Conservation (phyloP, 2,888 invertebrate species). For the Epinotia bilunana region DNA sequence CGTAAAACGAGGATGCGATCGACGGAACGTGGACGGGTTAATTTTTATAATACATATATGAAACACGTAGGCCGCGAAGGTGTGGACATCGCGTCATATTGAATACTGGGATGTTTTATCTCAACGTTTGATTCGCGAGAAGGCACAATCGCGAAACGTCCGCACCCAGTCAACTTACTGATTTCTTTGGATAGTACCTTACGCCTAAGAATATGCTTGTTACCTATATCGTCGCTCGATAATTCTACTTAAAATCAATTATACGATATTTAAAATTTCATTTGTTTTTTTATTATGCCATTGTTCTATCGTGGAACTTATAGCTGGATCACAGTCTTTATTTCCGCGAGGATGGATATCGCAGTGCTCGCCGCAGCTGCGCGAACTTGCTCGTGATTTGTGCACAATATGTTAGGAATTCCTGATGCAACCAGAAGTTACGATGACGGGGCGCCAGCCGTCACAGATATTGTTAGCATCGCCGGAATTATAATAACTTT, state of each 20-base stretch:
- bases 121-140: too few species aligned
- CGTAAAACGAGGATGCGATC: background rate
- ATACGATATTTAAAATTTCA: background rate
- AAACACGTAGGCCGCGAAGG: background rate
- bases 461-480: background rate
- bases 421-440: constrained; percentile 20
- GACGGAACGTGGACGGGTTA: background rate
- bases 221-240: background rate
- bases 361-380: constrained; percentile 59
- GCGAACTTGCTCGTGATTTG: constrained; percentile 57
- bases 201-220: too few species aligned
- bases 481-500: constrained; percentile 7
- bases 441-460: constrained; percentile 12
- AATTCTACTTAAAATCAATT: background rate
- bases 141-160: too few species aligned
- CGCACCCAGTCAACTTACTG: too few species aligned
- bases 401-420: constrained; percentile 44
- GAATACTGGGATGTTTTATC: too few species aligned
- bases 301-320: background rate
- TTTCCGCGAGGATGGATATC: constrained; percentile 47
- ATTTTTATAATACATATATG: background rate
- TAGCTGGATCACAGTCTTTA: constrained; percentile 8
- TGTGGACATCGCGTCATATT: too few species aligned
- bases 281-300: too few species aligned
- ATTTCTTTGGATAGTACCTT: too few species aligned